Evolutionary conservation across 2,797 vertebrate species (phyloP).

Genomic region (Arnoldichthys spilopterus): DNA sequence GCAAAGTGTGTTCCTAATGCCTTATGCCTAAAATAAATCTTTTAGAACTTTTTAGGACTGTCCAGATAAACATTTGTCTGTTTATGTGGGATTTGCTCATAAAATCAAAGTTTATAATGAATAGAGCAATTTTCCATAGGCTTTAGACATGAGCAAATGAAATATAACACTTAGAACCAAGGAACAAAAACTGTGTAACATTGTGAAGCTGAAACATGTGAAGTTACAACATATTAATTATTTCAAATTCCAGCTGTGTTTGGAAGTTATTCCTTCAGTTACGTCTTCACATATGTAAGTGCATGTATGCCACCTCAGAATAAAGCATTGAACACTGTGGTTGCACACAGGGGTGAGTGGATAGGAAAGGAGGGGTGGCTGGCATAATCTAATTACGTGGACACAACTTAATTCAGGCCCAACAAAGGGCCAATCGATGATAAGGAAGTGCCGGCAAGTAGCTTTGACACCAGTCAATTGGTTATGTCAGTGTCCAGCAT

Average conservation of each 20-base stretch:
- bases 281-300: slow-evolving; percentile 4
- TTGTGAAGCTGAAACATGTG: neutral
- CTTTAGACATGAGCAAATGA: no score
- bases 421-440: slow-evolving; percentile 60
- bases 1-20: no score
- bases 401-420: slow-evolving; percentile 56
- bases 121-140: no score
- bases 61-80: no score
- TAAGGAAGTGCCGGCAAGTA: slow-evolving; percentile 56
- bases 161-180: no score
- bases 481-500: slow-evolving; percentile 54
- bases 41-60: no score
- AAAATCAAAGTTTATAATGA: no score
- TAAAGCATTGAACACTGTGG: slow-evolving; percentile 37
- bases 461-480: slow-evolving; percentile 61
- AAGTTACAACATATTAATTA: neutral
- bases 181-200: no score
- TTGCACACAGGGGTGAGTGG: slow-evolving; percentile 19
- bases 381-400: slow-evolving; percentile 58
- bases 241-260: neutral
- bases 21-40: no score
- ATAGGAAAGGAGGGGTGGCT: slow-evolving; percentile 37
- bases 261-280: neutral
- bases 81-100: no score
- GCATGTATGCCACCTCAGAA: neutral